A percentile compares a stretch with the other conserved stretches of the same genome.
phyloP scores from a whole-genome alignment of 2,113 vertebrate genomes.

The Macquaria australasica region DNA sequence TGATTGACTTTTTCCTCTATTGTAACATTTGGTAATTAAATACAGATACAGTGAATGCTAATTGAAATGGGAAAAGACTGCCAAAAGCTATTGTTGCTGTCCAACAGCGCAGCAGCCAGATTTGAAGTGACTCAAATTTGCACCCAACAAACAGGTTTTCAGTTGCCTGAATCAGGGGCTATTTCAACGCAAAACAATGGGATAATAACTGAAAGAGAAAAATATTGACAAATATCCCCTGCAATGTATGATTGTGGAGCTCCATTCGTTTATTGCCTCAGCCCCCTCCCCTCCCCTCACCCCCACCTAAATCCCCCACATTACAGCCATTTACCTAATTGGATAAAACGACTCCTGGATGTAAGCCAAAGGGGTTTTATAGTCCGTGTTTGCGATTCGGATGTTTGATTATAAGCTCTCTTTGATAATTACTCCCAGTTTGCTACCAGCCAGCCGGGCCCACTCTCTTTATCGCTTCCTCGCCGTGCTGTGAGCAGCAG shows the following conservation, averaged over 20 bases:
- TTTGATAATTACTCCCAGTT: constrained; percentile 86
- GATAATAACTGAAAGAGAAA: constrained; percentile 52
- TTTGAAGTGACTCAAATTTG: constrained; percentile 43
- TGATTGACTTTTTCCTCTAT: constrained; percentile 22
- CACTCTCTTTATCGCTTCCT: constrained; percentile 81
- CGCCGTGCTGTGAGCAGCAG: constrained; percentile 75
- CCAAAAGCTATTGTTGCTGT: constrained; percentile 51
- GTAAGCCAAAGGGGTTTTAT: constrained; percentile 83
- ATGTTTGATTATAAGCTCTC: constrained; percentile 86
- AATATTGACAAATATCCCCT: constrained; percentile 72
- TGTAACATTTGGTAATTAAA: constrained; percentile 60
- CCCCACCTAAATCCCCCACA: constrained; percentile 64
- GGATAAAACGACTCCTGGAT: constrained; percentile 86
- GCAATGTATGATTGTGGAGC: constrained; percentile 67
- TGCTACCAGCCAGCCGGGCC: constrained; percentile 77
- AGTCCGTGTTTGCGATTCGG: constrained; percentile 83
- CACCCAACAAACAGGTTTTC: constrained; percentile 54
- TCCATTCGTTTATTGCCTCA: constrained; percentile 77
- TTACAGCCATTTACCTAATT: constrained; percentile 86
- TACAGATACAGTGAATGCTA: constrained; percentile 47
- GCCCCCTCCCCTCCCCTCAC: constrained; percentile 38
- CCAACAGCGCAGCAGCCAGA: constrained; percentile 28
- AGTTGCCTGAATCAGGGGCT: constrained; percentile 17
- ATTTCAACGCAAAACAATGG: constrained; percentile 57
- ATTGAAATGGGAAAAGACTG: constrained; percentile 46